These are phyloP conservation scores for Eriosoma lanigerum DNA, from an alignment of 1,140 invertebrate species.

Conservation along the genomic window DNA sequence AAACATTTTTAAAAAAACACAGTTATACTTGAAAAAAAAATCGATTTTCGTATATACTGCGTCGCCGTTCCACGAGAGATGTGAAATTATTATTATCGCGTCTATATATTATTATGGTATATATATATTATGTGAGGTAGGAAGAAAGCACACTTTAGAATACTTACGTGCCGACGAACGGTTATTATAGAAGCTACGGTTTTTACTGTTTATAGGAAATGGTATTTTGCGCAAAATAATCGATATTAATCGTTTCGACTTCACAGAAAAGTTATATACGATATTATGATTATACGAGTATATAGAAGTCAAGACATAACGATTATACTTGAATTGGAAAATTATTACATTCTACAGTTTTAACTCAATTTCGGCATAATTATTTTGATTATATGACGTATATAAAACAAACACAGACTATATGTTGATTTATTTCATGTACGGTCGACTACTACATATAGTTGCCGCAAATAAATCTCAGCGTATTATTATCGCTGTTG, in stretches of 20 bases:
- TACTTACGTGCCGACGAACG: neutral
- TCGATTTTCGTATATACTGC: neutral
- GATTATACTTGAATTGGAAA: neutral
- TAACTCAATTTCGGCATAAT: too few relatives aligned
- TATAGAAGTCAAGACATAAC: neutral
- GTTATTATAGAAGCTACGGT: too few relatives aligned
- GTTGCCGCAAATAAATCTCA: too few relatives aligned
- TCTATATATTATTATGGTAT: neutral
- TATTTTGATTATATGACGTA: too few relatives aligned
- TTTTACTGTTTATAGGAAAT: neutral
- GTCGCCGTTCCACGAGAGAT: neutral
- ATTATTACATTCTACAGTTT: too few relatives aligned
- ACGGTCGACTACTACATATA: too few relatives aligned
- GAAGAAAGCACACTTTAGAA: neutral
- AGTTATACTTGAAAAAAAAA: slow-evolving; percentile 1
- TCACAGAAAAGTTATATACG: neutral
- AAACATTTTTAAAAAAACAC: neutral
- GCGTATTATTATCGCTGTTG: too few relatives aligned
- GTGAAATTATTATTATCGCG: neutral
- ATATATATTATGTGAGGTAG: neutral
- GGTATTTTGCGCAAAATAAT: neutral
- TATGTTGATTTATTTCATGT: too few relatives aligned
- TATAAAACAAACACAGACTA: too few relatives aligned
- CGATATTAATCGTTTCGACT: neutral
- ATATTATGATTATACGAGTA: too few relatives aligned